Evolutionary conservation across 2,888 invertebrate species (phyloP).

Genomic region (Ptilodon capucinus): DNA sequence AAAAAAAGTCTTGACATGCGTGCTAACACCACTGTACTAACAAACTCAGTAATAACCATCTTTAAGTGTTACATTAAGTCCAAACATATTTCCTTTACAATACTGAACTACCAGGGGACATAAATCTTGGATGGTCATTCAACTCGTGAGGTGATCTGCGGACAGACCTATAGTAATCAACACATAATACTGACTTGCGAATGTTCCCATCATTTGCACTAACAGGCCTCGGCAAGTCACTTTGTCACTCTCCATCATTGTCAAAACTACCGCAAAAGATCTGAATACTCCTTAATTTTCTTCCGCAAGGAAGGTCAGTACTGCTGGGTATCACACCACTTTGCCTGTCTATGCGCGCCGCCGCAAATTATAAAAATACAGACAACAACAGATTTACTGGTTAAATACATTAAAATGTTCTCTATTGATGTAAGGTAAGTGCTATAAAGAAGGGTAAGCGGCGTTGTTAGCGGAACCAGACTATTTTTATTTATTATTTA

Average conservation of each 20-base stretch:
- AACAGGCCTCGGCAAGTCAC: slow-evolving; percentile 13
- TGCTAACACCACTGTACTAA: no score
- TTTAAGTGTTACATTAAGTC: no score
- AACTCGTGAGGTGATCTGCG: no score
- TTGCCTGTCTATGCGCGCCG: neutral
- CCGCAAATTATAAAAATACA: slow-evolving; percentile 17
- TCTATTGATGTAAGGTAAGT: slow-evolving; percentile 12
- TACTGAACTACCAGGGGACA: no score
- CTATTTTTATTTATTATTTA: no score
- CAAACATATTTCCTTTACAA: no score
- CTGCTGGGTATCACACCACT: neutral
- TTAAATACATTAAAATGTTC: slow-evolving; percentile 19
- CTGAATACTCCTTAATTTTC: neutral
- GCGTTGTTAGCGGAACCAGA: slow-evolving; percentile 2
- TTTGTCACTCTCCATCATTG: slow-evolving; percentile 26
- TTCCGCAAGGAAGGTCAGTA: no score
- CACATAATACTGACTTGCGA: slow-evolving; percentile 28
- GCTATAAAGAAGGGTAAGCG: slow-evolving; percentile 11
- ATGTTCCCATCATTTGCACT: slow-evolving; percentile 19
- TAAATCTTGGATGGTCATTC: no score
- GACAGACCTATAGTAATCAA: no score
- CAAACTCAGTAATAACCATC: no score
- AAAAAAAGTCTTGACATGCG: no score
- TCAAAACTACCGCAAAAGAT: slow-evolving; percentile 2
- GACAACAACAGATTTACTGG: slow-evolving; percentile 5